These are phyloP conservation scores for Saimiri boliviensis DNA, from an alignment of 2,113 vertebrate species.

Conservation along the genomic window DNA sequence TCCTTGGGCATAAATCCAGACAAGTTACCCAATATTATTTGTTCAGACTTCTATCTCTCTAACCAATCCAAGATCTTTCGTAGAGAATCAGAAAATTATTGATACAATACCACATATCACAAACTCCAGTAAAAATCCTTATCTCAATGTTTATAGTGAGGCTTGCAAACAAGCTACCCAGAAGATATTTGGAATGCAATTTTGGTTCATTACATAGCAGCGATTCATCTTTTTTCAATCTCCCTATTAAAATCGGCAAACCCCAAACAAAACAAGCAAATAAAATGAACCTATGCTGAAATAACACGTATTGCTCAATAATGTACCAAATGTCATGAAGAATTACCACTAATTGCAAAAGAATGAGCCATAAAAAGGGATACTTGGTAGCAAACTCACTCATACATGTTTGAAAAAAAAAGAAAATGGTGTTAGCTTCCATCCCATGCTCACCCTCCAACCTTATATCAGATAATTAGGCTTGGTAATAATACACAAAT, in stretches of 20 bases:
- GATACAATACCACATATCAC: background rate
- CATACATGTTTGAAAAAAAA: background rate
- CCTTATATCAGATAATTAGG: background rate
- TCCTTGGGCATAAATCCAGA: background rate
- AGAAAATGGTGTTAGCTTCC: background rate
- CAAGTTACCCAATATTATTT: background rate
- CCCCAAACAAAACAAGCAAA: too few species aligned
- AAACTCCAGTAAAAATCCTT: background rate
- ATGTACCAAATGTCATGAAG: background rate
- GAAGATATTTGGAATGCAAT: background rate
- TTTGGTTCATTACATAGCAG: background rate
- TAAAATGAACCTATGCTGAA: background rate
- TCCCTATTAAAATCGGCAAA: background rate
- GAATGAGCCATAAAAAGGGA: background rate
- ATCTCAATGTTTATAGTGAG: background rate
- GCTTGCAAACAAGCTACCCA: background rate
- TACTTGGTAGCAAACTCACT: background rate
- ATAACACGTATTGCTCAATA: background rate
- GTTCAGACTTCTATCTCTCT: background rate
- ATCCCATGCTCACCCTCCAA: background rate
- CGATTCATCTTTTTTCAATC: background rate
- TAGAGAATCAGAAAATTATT: background rate
- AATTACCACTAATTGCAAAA: background rate
- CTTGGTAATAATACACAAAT: background rate
- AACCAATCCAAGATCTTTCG: background rate